Percentiles rank a stretch among this genome's conserved stretches.
Evolutionary conservation across 2,797 vertebrate species (phyloP).

Genomic region (Ptychobarbus kaznakovi): DNA sequence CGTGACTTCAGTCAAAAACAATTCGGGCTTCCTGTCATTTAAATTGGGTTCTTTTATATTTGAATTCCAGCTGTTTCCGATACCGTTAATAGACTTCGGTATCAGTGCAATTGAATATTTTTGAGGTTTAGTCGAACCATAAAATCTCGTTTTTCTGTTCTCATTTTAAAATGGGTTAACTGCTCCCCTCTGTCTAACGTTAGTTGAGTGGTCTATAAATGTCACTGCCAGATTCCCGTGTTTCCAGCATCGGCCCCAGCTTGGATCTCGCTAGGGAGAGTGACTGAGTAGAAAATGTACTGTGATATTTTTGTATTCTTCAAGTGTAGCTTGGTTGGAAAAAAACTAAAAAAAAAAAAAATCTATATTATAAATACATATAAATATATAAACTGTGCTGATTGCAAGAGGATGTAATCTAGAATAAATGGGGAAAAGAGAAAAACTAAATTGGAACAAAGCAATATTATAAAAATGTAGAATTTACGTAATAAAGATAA

Average conservation of each 20-base stretch:
- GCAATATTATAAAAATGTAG: conserved; percentile 81
- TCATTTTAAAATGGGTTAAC: conserved; percentile 28
- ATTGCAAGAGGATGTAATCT: conserved; percentile 80
- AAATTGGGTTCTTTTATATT: conserved; percentile 22
- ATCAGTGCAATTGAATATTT: not conserved
- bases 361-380: conserved; percentile 52
- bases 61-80: not conserved
- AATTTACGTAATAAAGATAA: conserved; percentile 84
- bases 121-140: conserved; percentile 6
- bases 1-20: conserved; percentile 34
- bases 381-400: conserved; percentile 67
- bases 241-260: conserved; percentile 66
- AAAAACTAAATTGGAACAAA: conserved; percentile 70
- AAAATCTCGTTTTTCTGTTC: not conserved
- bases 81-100: not conserved
- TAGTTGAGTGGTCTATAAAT: conserved; percentile 36
- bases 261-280: conserved; percentile 71
- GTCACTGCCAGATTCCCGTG: conserved; percentile 65
- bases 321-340: conserved; percentile 80
- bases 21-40: conserved; percentile 37
- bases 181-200: not conserved
- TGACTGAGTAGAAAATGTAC: conserved; percentile 82
- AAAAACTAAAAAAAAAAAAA: conserved; percentile 53
- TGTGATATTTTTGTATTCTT: conserved; percentile 89
- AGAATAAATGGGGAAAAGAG: conserved; percentile 70